phyloP scores from a whole-genome alignment of 1,140 invertebrate genomes.

The Brachionus sp. region DNA sequence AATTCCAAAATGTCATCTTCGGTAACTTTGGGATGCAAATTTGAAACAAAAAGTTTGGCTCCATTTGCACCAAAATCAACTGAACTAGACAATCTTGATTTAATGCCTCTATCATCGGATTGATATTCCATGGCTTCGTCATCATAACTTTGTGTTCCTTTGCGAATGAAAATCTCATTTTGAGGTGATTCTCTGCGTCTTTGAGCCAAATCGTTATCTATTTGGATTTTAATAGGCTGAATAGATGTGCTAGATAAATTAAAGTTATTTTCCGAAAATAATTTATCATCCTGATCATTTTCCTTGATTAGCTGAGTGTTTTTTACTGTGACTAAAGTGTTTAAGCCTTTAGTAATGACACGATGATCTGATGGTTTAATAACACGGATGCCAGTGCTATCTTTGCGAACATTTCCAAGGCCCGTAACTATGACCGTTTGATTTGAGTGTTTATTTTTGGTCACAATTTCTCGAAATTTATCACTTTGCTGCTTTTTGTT shows the following conservation, averaged over 20 bases:
- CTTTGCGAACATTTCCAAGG: constrained; percentile 17
- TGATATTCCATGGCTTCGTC: neutral
- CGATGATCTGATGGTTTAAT: constrained; percentile 12
- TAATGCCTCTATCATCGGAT: neutral
- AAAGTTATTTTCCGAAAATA: neutral
- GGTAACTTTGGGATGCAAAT: constrained; percentile 76
- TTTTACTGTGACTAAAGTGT: constrained; percentile 17
- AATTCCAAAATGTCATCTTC: constrained; percentile 84
- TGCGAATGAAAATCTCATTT: neutral
- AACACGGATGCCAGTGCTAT: neutral
- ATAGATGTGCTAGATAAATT: neutral
- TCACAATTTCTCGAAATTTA: neutral
- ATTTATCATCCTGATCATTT: neutral
- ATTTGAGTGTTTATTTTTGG: neutral
- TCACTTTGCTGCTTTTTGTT: constrained; percentile 14
- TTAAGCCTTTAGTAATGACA: constrained; percentile 5
- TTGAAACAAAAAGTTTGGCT: constrained; percentile 67
- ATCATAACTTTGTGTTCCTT: neutral
- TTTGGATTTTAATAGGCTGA: constrained; percentile 6
- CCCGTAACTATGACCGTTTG: constrained; percentile 8
- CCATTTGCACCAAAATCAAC: constrained; percentile 47
- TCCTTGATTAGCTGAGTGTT: neutral
- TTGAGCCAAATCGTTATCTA: neutral
- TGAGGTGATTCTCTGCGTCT: neutral
- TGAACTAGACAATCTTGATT: neutral